Percentiles rank a stretch among this genome's conserved stretches.
Evolutionary conservation across 2,113 vertebrate species (phyloP).

Genomic region (Microcebus jonahi): DNA sequence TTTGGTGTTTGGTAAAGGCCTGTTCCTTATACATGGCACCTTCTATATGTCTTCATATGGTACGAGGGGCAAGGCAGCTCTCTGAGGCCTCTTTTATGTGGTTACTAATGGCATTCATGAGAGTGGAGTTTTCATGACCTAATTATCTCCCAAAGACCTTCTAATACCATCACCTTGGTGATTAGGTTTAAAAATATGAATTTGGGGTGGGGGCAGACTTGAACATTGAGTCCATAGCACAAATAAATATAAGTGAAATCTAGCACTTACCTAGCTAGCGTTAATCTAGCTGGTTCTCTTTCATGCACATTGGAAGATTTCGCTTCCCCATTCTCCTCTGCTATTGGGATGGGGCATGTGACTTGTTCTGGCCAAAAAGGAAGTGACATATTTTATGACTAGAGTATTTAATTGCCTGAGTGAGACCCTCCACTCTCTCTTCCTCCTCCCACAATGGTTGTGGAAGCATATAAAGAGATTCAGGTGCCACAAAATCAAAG

Average conservation of each 20-base stretch:
- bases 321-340: neutral
- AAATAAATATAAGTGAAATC: conserved; percentile 1
- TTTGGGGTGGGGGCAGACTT: neutral
- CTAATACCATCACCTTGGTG: neutral
- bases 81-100: neutral
- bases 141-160: neutral
- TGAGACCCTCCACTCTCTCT: neutral
- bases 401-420: neutral
- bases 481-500: neutral
- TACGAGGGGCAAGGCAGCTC: neutral
- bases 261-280: neutral
- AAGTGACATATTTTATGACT: neutral
- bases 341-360: neutral
- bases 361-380: neutral
- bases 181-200: neutral
- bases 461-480: neutral
- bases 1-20: neutral
- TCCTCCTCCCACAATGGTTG: neutral
- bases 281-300: neutral
- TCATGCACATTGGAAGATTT: neutral
- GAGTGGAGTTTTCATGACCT: neutral
- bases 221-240: neutral
- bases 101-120: neutral
- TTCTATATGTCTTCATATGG: neutral
- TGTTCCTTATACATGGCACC: neutral